phyloP scores from a whole-genome alignment of 2,113 vertebrate genomes.

The Emydocephalus ijimae region DNA sequence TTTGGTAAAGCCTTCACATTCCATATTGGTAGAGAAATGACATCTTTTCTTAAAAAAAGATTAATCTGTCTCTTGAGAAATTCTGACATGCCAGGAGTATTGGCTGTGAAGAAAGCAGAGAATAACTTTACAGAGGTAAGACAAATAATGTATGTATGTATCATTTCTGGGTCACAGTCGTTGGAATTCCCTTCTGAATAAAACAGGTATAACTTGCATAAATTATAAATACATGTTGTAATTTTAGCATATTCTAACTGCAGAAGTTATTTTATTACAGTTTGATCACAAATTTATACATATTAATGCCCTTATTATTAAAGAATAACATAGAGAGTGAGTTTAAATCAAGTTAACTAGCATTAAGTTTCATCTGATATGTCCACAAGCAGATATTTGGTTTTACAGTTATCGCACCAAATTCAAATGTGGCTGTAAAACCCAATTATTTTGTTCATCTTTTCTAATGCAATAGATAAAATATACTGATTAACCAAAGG shows the following conservation, averaged over 20 bases:
- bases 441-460: constrained; percentile 63
- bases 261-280: not conserved
- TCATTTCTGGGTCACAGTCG: not conserved
- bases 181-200: not conserved
- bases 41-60: not conserved
- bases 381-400: constrained; percentile 54
- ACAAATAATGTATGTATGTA: not conserved
- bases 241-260: constrained; percentile 1
- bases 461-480: constrained; percentile 66
- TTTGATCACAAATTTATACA: not conserved
- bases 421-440: constrained; percentile 72
- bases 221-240: not conserved
- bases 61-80: not conserved
- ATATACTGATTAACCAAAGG: constrained; percentile 71
- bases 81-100: not conserved
- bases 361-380: constrained; percentile 46
- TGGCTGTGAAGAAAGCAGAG: not conserved
- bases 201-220: not conserved
- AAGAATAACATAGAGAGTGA: constrained; percentile 16
- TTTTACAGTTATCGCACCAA: constrained; percentile 69
- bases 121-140: not conserved
- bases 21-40: not conserved
- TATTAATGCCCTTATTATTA: not conserved
- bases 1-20: not conserved
- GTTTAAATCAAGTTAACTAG: constrained; percentile 19